Evolutionary conservation across 2,797 vertebrate genomes (phyloP), one percentile per base, ranked within the genome.

Genomic region (Podarcis lilfordi): DNA sequence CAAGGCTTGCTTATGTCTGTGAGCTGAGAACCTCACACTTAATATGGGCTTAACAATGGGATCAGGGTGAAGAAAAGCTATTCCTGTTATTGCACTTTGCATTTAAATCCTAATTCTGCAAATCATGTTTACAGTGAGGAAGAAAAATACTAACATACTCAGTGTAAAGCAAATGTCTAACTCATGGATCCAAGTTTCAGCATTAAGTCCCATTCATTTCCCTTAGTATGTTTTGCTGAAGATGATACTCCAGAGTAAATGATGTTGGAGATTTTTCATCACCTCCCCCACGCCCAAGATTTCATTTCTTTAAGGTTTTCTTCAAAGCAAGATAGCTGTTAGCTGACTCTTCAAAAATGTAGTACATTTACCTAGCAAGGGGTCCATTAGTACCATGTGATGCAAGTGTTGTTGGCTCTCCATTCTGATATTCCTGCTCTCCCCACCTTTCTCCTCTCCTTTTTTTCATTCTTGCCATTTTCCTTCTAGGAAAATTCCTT

Each of bases 31-130:
- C 13, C 32, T 91, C 78, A 8, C 27, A 15, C 71, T 82, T 66
- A 10, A 37, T 84, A n/a, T 40, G 85, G 59, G 40, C 3, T 66
- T 93, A 91, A 69, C 15, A 90, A 0, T 84, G 43, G 84, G 7
- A 3, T 74, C n/a, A 92, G 80, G 87, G 88, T 87, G 59, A 59
- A 95, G 77, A 82, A 32, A 85, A 89, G 61, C 17, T 27, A 19
- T 59, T 86, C 92, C 35, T 59, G 66, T 93, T 59, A 80, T 43
- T 66, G 61, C 17, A 88, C 80, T 15, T 11, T 92, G 71, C 69
- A 8, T 90, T 85, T 69, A 64, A 80, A 35, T 69, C 40, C 83
- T 72, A 35, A 66, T 92, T 90, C 77, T 75, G 61, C 69, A n/a
- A 68, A 89, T 74, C 17, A 9, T 76, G 68, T 32, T 71, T 71